Evolutionary conservation across 1,140 invertebrate genomes (phyloP), one percentile per base, ranked within the genome.

Genomic region (Zaprionus gabonicus): DNA sequence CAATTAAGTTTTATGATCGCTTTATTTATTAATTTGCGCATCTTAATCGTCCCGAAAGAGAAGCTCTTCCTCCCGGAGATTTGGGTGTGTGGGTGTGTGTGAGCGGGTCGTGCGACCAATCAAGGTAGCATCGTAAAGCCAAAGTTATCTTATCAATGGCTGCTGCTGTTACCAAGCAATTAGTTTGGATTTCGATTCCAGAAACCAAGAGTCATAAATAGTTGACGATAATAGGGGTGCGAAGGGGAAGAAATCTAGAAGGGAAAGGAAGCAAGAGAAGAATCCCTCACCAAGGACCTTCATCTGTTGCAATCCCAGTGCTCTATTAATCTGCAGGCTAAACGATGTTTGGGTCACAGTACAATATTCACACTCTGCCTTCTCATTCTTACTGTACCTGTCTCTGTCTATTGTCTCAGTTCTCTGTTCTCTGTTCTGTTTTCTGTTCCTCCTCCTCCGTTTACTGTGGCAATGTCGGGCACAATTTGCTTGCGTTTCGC

Each of bases 1-100:
- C 78, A 71, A 85, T 82, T 85, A 85, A 76, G 51, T 57, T 81
- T 84, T 85, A 85, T 53, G 76, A 78, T 44, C 34, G 53, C 53
- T 72, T 60, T 76, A 72, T 78, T 75, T 84, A 81, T 70, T 72
- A 51, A 60, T 59, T 51, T 67, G 60, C 60, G 63, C 53, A 78
- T 67, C 64, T 10, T 9, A 34, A 34, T 34, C 31, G 31, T 3
- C 3, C 31, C 31, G 31, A 78, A 66, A 71, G 57, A 31, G 38
- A 53, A 49, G 64, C 81, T 34, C 31, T 10, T 34, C 9, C 10
- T 34, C 31, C 31, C 59, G 31, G 46, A 80, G 62, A 77, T 80
- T 34, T 34, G 31, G 23, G 23, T 23, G 31, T 59, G n/a, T 56
- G 27, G 23, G 31, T 7, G 17, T 41, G 41, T 56, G 17, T 44